phyloP scores from a whole-genome alignment of 1,140 invertebrate genomes.

The Cydia splendana region DNA sequence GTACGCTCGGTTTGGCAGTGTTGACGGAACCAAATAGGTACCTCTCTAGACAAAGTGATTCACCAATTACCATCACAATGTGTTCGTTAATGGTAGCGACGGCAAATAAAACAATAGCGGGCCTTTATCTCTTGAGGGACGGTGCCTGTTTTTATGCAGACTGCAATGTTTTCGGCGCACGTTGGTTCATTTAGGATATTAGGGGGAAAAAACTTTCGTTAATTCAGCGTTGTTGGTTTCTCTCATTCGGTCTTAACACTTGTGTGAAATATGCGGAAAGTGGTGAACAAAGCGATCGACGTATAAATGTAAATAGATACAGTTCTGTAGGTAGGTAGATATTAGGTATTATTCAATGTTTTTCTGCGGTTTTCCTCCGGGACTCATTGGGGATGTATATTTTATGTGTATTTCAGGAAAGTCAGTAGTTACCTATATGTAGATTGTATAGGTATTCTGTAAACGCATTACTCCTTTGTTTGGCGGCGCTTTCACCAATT shows the following conservation, averaged over 20 bases:
- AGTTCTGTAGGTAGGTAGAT: neutral
- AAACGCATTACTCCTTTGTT: no score
- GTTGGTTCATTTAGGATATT: constrained; percentile 10
- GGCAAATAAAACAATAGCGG: constrained; percentile 19
- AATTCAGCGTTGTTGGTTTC: neutral
- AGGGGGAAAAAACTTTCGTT: neutral
- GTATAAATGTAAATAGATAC: neutral
- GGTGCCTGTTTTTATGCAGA: constrained; percentile 15
- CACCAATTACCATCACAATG: constrained; percentile 31
- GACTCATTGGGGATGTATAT: neutral
- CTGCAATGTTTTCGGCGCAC: constrained; percentile 18
- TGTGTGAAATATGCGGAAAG: neutral
- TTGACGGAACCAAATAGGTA: constrained; percentile 23
- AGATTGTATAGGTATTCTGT: no score
- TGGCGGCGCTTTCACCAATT: no score
- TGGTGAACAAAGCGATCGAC: neutral
- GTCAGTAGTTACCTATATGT: neutral
- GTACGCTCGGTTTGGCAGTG: neutral
- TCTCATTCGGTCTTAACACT: neutral
- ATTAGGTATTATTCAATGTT: neutral
- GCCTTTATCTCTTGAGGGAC: constrained; percentile 15
- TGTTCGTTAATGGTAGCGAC: constrained; percentile 21
- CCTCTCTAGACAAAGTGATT: constrained; percentile 25
- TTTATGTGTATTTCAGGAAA: neutral
- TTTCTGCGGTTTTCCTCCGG: constrained; percentile 2